Conservation (phyloP, 2,888 invertebrate species). For the Drosophila flavopinicola region DNA sequence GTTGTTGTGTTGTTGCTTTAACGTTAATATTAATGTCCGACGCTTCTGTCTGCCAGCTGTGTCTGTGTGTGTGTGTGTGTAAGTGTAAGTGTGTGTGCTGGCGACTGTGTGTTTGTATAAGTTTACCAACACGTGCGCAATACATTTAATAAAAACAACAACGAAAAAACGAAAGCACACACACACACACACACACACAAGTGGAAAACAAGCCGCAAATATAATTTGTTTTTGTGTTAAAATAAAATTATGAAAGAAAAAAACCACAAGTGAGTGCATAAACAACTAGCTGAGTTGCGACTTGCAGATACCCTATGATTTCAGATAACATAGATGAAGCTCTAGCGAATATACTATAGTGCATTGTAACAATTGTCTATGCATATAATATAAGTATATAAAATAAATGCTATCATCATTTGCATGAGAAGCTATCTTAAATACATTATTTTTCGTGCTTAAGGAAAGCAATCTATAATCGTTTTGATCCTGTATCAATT, state of each 20-base stretch:
- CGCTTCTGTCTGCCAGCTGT: conserved; percentile 65
- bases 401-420: too few relatives aligned
- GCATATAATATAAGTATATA: too few relatives aligned
- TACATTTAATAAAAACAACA: conserved; percentile 66
- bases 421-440: too few relatives aligned
- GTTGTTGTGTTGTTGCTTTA: conserved; percentile 50
- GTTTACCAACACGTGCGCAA: conserved; percentile 75
- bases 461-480: too few relatives aligned
- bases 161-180: conserved; percentile 27
- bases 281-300: conserved; percentile 1
- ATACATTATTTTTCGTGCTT: too few relatives aligned
- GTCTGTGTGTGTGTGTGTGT: conserved; percentile 17
- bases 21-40: conserved; percentile 73
- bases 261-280: conserved; percentile 42
- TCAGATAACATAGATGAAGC: too few relatives aligned
- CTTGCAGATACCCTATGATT: conserved; percentile 24
- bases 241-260: conserved; percentile 57
- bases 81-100: conserved; percentile 22
- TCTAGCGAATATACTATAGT: too few relatives aligned
- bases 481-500: too few relatives aligned
- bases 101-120: conserved; percentile 42
- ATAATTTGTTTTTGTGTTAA: conserved; percentile 70
- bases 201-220: conserved; percentile 60
- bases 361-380: too few relatives aligned
- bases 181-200: conserved; percentile 7